Evolutionary conservation across 2,113 vertebrate species (phyloP).

Genomic region (Benitochromis conjunctus): DNA sequence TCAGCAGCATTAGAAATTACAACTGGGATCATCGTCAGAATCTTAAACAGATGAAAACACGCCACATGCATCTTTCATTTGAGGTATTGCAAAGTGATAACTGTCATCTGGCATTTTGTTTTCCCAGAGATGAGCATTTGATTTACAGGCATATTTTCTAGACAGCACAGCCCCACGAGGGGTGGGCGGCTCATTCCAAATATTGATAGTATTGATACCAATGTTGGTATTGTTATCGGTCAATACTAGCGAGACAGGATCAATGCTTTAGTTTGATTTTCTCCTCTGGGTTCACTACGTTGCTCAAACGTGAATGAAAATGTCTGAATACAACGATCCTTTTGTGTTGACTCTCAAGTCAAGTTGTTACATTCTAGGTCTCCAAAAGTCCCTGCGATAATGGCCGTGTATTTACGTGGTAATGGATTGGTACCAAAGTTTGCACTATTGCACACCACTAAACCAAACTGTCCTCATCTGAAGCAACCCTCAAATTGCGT

Average conservation of each 20-base stretch:
- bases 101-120: neutral
- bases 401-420: neutral
- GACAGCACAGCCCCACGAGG: neutral
- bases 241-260: neutral
- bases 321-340: neutral
- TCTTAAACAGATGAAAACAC: neutral
- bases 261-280: neutral
- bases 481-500: neutral
- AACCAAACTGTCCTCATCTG: neutral
- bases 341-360: neutral
- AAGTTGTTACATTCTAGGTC: neutral
- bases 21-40: neutral
- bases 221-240: neutral
- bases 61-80: neutral
- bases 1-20: neutral
- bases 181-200: neutral
- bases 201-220: neutral
- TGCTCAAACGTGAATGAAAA: neutral
- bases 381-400: neutral
- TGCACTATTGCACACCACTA: neutral
- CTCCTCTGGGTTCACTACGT: neutral
- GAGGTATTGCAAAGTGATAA: neutral
- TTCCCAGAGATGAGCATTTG: neutral
- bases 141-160: neutral
- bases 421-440: neutral